Conservation (phyloP, 2,113 vertebrate species). For the Burhinus bistriatus region DNA sequence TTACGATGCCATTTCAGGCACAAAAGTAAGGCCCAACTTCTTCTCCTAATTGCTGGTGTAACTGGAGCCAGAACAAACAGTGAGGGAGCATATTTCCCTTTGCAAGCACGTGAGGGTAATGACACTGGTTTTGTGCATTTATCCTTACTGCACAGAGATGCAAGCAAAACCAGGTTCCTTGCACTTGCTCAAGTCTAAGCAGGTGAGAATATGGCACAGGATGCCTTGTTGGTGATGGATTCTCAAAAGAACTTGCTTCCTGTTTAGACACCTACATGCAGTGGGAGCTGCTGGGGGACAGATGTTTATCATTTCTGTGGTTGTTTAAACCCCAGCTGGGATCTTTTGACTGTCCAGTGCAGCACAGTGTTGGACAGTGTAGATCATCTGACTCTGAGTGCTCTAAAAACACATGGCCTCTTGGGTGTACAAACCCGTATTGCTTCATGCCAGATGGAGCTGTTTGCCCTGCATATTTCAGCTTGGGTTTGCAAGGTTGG, state of each 20-base stretch:
- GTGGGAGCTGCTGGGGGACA: not conserved
- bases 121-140: not conserved
- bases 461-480: not conserved
- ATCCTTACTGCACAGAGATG: not conserved
- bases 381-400: not conserved
- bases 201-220: not conserved
- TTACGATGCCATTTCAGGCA: not conserved
- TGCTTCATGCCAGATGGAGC: not conserved
- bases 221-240: not conserved
- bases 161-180: not conserved
- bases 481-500: not conserved
- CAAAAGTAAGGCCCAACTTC: not conserved
- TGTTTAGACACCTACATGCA: not conserved
- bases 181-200: not conserved
- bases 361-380: not conserved
- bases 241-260: not conserved
- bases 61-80: not conserved
- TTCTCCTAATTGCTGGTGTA: not conserved
- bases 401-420: not conserved
- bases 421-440: not conserved
- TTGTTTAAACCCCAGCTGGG: not conserved
- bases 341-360: not conserved
- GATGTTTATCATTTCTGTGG: too few species aligned
- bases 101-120: rapidly evolving
- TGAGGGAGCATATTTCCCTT: not conserved